Conservation (phyloP, 2,888 invertebrate genomes). For the Antitype chi region DNA sequence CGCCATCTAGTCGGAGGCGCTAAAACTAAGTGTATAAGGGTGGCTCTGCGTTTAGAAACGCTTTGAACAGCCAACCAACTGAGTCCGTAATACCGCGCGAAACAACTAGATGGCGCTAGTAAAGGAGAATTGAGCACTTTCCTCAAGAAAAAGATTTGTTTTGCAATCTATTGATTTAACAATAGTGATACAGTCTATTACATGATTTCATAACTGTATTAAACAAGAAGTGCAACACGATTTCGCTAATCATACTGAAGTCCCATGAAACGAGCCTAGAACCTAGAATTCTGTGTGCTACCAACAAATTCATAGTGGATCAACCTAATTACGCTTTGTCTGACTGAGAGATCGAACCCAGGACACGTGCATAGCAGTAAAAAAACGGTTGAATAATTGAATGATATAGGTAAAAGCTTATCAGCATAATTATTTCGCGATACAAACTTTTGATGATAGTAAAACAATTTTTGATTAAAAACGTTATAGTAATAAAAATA, state of each 20-base stretch:
- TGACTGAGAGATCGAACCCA: background rate
- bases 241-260: slow-evolving; percentile 1
- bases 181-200: background rate
- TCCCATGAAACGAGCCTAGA: background rate
- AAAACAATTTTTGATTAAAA: background rate
- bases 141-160: background rate
- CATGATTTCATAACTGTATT: background rate
- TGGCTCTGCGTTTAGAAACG: background rate
- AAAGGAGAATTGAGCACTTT: slow-evolving; percentile 24
- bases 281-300: background rate
- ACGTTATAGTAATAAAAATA: background rate
- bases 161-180: background rate
- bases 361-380: background rate
- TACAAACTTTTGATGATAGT: background rate
- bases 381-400: background rate
- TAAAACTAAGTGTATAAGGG: slow-evolving; percentile 60
- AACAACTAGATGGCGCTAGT: slow-evolving; percentile 77
- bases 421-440: slow-evolving; percentile 3
- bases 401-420: slow-evolving; percentile 3
- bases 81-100: slow-evolving; percentile 12
- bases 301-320: background rate
- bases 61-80: background rate
- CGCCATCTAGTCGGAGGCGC: slow-evolving; percentile 77
- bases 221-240: background rate
- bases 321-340: background rate